phyloP scores from a whole-genome alignment of 2,113 vertebrate species.

The Corythornis cristatus region DNA sequence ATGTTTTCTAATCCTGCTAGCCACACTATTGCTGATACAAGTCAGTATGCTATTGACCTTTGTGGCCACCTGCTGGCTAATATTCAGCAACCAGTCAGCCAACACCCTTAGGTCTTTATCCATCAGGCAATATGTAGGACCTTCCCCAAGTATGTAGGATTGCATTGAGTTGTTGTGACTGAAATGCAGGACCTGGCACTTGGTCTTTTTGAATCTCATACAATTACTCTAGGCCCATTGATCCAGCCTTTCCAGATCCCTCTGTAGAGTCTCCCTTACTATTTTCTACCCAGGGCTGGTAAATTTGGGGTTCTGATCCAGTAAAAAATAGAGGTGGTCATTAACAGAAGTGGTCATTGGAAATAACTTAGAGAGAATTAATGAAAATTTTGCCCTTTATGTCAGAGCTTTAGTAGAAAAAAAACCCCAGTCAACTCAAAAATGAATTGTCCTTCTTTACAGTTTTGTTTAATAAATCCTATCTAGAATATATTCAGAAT shows the following conservation, averaged over 20 bases:
- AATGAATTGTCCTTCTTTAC: accelerated
- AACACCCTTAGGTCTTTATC: background rate
- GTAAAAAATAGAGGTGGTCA: background rate
- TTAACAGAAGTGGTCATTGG: background rate
- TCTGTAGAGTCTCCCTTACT: background rate
- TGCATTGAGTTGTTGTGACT: background rate
- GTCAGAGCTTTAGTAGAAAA: background rate
- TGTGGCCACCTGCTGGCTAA: background rate
- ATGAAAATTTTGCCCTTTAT: background rate
- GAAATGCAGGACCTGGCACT: background rate
- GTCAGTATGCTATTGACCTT: background rate
- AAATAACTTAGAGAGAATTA: background rate
- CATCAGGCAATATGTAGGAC: background rate
- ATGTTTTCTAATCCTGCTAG: background rate
- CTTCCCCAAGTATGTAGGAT: background rate
- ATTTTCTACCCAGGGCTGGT: background rate
- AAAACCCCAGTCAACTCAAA: background rate
- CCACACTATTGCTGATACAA: background rate
- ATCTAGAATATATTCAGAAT: background rate
- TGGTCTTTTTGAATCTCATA: background rate
- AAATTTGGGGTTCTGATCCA: background rate
- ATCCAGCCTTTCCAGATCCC: background rate
- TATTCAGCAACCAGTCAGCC: no score
- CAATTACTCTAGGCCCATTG: background rate
- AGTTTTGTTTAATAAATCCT: background rate